A percentile compares a stretch with the other conserved stretches of the same genome.
These are phyloP conservation scores for Pocillopora damicornis DNA, from an alignment of 64 coral and sea anemone species.

Conservation along the genomic window DNA sequence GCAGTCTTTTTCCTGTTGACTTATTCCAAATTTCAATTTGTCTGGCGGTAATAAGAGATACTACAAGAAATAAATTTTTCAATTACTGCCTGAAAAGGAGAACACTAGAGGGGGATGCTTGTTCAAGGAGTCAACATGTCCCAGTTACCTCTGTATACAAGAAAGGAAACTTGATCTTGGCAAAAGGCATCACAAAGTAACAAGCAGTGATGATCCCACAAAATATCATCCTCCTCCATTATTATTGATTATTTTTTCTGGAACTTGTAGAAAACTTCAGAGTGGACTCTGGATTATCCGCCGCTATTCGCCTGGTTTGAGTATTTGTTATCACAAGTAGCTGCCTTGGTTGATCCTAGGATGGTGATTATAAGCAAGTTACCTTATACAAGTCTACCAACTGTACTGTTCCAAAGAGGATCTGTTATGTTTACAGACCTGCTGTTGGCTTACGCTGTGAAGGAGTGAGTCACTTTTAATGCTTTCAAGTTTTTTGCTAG, in stretches of 20 bases:
- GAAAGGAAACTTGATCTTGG: too few relatives aligned
- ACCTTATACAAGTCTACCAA: constrained; percentile 66
- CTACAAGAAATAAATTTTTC: too few relatives aligned
- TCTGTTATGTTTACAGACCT: constrained; percentile 88
- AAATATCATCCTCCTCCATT: background rate
- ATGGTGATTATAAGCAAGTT: constrained; percentile 82
- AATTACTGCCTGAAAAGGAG: too few relatives aligned
- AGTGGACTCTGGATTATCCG: constrained; percentile 96
- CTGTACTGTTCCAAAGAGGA: constrained; percentile 84
- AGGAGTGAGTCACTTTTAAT: constrained; percentile 72
- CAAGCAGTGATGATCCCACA: background rate
- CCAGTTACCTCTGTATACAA: too few relatives aligned
- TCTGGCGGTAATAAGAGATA: too few relatives aligned
- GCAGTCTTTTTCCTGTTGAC: too few relatives aligned
- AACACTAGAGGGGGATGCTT: too few relatives aligned
- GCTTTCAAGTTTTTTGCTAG: too few relatives aligned
- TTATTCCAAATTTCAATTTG: too few relatives aligned
- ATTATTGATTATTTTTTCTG: background rate
- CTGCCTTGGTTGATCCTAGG: constrained; percentile 60
- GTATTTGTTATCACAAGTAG: constrained; percentile 84
- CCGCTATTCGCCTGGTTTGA: constrained; percentile 99
- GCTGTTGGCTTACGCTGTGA: constrained; percentile 69
- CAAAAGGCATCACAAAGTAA: too few relatives aligned
- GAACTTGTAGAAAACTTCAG: constrained; percentile 67
- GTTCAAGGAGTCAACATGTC: too few relatives aligned